phyloP scores from a whole-genome alignment of 2,113 vertebrate genomes.

The Enhydra lutris region DNA sequence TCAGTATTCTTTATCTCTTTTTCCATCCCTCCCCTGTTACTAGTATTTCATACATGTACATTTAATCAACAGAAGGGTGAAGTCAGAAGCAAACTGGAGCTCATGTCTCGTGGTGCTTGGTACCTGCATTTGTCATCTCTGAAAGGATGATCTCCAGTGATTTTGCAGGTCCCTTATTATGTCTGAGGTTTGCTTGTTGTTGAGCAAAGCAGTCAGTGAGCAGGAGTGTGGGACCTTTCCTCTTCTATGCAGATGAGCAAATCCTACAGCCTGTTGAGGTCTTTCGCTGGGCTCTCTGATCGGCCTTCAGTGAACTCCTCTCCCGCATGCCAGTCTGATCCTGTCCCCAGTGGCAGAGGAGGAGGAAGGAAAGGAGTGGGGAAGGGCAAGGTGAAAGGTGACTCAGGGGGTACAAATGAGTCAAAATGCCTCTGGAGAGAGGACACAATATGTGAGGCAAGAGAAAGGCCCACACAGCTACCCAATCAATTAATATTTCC shows the following conservation, averaged over 20 bases:
- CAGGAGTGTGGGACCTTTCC: rapidly evolving
- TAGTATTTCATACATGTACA: background rate
- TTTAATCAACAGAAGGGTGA: background rate
- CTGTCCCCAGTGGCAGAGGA: background rate
- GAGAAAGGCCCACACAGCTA: background rate
- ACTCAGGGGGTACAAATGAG: rapidly evolving
- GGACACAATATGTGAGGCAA: background rate
- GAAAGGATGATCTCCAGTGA: background rate
- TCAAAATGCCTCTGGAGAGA: background rate
- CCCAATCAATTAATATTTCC: background rate
- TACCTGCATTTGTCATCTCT: background rate
- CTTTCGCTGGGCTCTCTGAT: background rate
- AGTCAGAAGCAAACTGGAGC: background rate
- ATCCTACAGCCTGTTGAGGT: too few species aligned
- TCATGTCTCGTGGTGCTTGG: background rate
- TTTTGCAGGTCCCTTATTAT: background rate
- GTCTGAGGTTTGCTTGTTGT: background rate
- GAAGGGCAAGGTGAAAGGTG: background rate
- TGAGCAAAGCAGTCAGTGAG: background rate
- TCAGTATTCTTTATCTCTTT: background rate
- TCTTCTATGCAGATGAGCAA: background rate
- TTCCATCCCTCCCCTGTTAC: background rate
- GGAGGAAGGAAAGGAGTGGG: background rate
- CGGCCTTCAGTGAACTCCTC: background rate
- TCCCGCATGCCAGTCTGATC: background rate